These are phyloP conservation scores for Hycleus cichorii DNA, from an alignment of 1,140 invertebrate species.

Conservation along the genomic window DNA sequence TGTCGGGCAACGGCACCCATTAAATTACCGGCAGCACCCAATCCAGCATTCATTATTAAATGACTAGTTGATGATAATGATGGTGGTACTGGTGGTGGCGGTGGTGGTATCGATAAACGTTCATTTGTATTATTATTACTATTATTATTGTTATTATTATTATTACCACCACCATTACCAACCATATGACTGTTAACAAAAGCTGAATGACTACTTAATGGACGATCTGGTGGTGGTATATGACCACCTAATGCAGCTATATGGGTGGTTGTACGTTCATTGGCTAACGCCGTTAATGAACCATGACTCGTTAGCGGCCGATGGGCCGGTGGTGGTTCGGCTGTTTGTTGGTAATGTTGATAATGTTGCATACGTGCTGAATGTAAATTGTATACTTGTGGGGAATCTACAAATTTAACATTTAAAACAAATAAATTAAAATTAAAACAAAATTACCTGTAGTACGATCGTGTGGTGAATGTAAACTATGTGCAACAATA, in stretches of 20 bases:
- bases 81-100: constrained; percentile 20
- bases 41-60: constrained; percentile 25
- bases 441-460: constrained; percentile 48
- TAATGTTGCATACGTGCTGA: constrained; percentile 46
- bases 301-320: constrained; percentile 44
- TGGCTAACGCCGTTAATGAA: constrained; percentile 36
- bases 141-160: too few species aligned
- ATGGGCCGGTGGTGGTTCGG: constrained; percentile 59
- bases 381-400: constrained; percentile 57
- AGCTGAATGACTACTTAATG: constrained; percentile 33
- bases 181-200: constrained; percentile 13
- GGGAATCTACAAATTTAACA: constrained; percentile 48
- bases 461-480: constrained; percentile 65
- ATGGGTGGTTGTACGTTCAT: constrained; percentile 37
- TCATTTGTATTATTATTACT: too few species aligned
- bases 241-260: constrained; percentile 33
- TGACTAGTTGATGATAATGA: constrained; percentile 18
- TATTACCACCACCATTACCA: constrained; percentile 1
- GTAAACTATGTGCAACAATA: constrained; percentile 48
- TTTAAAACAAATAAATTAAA: not conserved
- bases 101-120: constrained; percentile 18
- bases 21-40: constrained; percentile 39
- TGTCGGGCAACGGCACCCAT: constrained; percentile 44
- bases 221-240: constrained; percentile 31
- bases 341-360: constrained; percentile 35